Evolutionary conservation across 2,888 invertebrate genomes (phyloP).

Genomic region (Drosophila robusta): DNA sequence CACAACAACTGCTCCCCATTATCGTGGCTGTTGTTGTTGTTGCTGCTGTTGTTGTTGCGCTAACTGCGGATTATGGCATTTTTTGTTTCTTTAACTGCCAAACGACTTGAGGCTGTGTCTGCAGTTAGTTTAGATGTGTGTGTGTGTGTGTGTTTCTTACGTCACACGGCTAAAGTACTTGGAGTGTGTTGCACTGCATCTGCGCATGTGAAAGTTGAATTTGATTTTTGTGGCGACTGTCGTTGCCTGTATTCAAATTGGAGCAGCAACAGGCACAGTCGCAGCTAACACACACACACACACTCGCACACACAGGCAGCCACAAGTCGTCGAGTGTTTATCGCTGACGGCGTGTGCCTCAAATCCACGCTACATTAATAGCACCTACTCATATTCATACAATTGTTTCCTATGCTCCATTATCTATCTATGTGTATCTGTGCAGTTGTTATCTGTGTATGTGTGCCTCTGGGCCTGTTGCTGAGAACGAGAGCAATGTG

Average conservation of each 20-base stretch:
- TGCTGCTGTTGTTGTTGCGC: conserved; percentile 58
- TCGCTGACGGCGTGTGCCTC: conserved; percentile 44
- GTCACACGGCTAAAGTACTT: conserved; percentile 62
- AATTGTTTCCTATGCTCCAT: conserved; percentile 24
- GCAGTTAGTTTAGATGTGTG: conserved; percentile 24
- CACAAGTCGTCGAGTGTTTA: conserved; percentile 12
- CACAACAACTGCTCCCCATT: conserved; percentile 40
- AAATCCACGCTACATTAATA: conserved; percentile 47
- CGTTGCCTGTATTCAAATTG: conserved; percentile 54
- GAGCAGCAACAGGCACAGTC: conserved; percentile 32
- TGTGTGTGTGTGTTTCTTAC: conserved; percentile 49
- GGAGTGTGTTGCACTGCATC: conserved; percentile 69
- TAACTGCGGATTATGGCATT: conserved; percentile 68
- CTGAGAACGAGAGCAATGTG: conserved; percentile 73
- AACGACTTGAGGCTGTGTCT: conserved; percentile 53
- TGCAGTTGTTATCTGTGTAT: background rate
- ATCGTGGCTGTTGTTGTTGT: conserved; percentile 36
- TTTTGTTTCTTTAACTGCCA: conserved; percentile 37
- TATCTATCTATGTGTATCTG: conserved; percentile 26
- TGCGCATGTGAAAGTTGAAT: conserved; percentile 75
- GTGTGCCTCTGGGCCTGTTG: conserved; percentile 18
- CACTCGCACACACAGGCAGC: conserved; percentile 4
- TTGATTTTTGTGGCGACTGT: conserved; percentile 41
- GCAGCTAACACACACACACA: conserved; percentile 15
- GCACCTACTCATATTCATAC: conserved; percentile 32